These are phyloP conservation scores for Notamacropus eugenii DNA, from an alignment of 2,797 vertebrate species.

Conservation along the genomic window DNA sequence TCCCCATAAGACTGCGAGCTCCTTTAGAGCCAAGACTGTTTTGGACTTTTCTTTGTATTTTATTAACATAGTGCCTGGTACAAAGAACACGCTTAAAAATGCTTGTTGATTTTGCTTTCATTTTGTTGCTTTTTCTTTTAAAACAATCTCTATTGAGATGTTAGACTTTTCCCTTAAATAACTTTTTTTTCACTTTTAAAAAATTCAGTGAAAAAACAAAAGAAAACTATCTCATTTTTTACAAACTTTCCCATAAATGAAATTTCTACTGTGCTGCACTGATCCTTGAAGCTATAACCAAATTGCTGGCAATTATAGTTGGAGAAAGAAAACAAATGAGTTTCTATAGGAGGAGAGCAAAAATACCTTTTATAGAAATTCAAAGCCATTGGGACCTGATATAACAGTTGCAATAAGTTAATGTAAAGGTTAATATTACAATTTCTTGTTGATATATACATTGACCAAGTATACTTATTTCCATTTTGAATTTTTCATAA, in stretches of 20 bases:
- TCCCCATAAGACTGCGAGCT: no score
- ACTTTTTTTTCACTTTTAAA: slow-evolving; percentile 54
- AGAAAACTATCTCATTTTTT: slow-evolving; percentile 64
- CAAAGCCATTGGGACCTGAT: slow-evolving; percentile 43
- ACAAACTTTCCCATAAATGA: slow-evolving; percentile 74
- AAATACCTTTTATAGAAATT: slow-evolving; percentile 32
- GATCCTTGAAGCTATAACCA: slow-evolving; percentile 77
- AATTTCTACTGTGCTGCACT: slow-evolving; percentile 74
- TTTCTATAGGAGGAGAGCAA: slow-evolving; percentile 6
- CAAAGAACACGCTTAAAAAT: no score
- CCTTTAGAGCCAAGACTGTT: no score
- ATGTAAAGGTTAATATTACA: slow-evolving; percentile 44
- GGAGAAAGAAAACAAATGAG: background rate
- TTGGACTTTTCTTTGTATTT: no score
- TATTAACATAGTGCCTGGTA: no score
- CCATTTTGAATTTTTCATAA: slow-evolving; percentile 61
- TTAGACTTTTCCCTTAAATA: slow-evolving; percentile 50
- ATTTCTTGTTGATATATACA: background rate
- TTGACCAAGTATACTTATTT: slow-evolving; percentile 14
- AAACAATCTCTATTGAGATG: slow-evolving; percentile 51
- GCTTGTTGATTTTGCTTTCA: slow-evolving; percentile 7
- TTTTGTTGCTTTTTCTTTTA: slow-evolving; percentile 62
- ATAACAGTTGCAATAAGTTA: slow-evolving; percentile 21
- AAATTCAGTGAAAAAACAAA: slow-evolving; percentile 44
- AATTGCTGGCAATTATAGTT: slow-evolving; percentile 58